Base-by-base conservation (phyloP, 2,113 vertebrate genomes). In the Aphyosemion australe region DNA sequence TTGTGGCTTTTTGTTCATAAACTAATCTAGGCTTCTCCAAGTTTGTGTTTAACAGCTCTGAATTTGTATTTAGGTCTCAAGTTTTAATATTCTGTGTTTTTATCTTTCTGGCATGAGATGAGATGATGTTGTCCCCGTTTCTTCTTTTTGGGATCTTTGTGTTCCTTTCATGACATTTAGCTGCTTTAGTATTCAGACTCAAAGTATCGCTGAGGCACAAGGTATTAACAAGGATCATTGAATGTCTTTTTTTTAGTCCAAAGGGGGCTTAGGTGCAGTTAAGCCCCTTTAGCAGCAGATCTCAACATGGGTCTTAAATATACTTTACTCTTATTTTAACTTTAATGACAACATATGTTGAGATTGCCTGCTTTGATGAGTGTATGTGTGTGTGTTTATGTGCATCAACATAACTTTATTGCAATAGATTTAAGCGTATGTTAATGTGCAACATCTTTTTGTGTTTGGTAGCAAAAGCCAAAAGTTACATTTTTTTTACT, bases 221-320 rank as follows among this genome's bases (percentile, higher is more conserved):
- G 46, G 73, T 84, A 83, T 89, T 84, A 80, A 47, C 65, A 76
- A 12, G 34, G 78, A 84, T 80, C 71, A 66, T 68, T 79, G 72
- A 69, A 67, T 74, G 76, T 78, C 78, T 83, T 65, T 64, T 72
- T 65, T 61, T 74, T 70, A 74, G 55, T 77, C 56, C 57, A 68
- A 63, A 77, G 65, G 51, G 39, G 57, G 75, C 76, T 76, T 74
- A 81, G 65, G 60, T 67, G 74, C 49, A 43, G 70, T 83, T 80
- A 84, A 86, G 84, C 54, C 64, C 61, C 79, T 79, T 79, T 69
- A 73, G 51, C 61, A 73, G 34, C 10, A 73, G 60, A 77, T 68
- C 61, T 26, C 74, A 84, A 81, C 65, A 81, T 51, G 60, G 51
- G 20, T 62, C 57, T 80, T 81, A 75, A 69, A 50, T 45, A 62